These are phyloP conservation scores for Melieria crassipennis DNA, from an alignment of 2,888 invertebrate species.

Conservation along the genomic window DNA sequence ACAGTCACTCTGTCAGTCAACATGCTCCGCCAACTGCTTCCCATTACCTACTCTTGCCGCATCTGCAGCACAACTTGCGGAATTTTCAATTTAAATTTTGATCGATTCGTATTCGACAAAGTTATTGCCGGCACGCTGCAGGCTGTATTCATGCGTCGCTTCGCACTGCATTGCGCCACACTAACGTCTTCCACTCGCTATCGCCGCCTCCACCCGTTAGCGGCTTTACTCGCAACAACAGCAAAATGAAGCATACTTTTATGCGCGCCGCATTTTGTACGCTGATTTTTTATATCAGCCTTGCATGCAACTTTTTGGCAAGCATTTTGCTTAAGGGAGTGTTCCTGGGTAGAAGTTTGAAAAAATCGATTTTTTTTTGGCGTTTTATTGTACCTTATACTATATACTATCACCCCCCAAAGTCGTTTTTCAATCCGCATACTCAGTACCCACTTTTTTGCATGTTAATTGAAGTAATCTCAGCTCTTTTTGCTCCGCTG, in stretches of 20 bases:
- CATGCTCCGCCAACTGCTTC: too few relatives aligned
- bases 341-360: too few relatives aligned
- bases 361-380: too few relatives aligned
- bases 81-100: slow-evolving; percentile 34
- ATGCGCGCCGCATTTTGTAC: not conserved
- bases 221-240: not conserved
- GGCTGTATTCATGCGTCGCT: not conserved
- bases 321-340: not conserved
- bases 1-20: too few relatives aligned
- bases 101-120: slow-evolving; percentile 10
- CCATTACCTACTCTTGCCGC: not conserved
- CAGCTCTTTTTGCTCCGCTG: too few relatives aligned
- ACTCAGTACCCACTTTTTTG: too few relatives aligned
- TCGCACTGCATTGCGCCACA: not conserved
- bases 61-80: slow-evolving; percentile 4
- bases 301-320: not conserved
- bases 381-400: too few relatives aligned
- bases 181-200: not conserved
- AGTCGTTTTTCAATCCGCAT: too few relatives aligned
- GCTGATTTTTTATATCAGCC: not conserved
- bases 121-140: not conserved
- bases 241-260: not conserved
- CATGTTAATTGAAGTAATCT: too few relatives aligned
- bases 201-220: not conserved
- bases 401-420: too few relatives aligned